Percentiles rank a stretch among this genome's conserved stretches.
Evolutionary conservation across 2,888 invertebrate genomes (phyloP).

Genomic region (Sinopyrophorus schimmeli): DNA sequence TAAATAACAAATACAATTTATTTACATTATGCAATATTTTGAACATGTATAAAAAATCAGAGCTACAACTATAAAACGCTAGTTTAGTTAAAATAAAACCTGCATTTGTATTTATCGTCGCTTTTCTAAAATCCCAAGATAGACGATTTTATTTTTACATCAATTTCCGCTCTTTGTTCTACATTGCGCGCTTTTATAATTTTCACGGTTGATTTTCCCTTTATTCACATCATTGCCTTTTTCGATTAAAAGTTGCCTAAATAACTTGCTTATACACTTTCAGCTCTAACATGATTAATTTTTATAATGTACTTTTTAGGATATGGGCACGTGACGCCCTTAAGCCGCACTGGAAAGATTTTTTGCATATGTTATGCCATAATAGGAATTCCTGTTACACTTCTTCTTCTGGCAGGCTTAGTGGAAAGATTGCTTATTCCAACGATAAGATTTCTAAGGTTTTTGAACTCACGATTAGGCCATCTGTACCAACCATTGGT

Average conservation of each 20-base stretch:
- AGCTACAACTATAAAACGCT: too few relatives aligned
- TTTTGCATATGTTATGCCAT: slow-evolving; percentile 87
- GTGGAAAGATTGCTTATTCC: slow-evolving; percentile 81
- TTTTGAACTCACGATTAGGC: slow-evolving; percentile 70
- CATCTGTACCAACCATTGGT: slow-evolving; percentile 74
- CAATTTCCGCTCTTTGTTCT: too few relatives aligned
- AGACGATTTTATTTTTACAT: too few relatives aligned
- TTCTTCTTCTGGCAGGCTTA: slow-evolving; percentile 79
- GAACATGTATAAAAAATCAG: too few relatives aligned
- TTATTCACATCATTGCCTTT: background rate
- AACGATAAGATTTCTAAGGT: slow-evolving; percentile 69
- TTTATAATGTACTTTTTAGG: slow-evolving; percentile 59
- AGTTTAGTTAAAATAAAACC: too few relatives aligned
- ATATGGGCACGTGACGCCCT: slow-evolving; percentile 87
- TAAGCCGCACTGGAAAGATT: slow-evolving; percentile 82
- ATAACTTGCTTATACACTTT: background rate
- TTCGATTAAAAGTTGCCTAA: background rate
- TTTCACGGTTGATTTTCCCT: background rate
- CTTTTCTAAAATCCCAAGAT: too few relatives aligned
- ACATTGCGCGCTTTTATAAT: background rate
- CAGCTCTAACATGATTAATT: background rate
- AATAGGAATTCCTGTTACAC: slow-evolving; percentile 83
- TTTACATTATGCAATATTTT: too few relatives aligned
- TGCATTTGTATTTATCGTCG: too few relatives aligned
- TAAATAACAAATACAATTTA: too few relatives aligned